Base-by-base conservation (phyloP, 2,113 vertebrate genomes). In the Dipodomys spectabilis region DNA sequence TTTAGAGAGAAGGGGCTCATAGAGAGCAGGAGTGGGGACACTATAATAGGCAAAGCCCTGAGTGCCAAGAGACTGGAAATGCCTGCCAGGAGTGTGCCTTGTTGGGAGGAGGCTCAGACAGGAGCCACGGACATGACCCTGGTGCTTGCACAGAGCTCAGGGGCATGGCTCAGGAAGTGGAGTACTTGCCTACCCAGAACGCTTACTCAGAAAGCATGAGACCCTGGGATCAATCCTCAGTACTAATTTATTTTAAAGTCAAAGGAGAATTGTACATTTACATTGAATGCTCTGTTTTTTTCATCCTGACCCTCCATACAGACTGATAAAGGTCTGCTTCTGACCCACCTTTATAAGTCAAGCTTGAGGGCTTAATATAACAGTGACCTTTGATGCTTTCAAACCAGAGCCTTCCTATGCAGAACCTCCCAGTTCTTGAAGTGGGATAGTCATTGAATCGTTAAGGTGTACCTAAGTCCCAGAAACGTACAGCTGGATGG, bases 301-400 rank as follows among this genome's bases (percentile, higher is more conserved):
- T 75, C 13, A 5, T 60, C 68, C 86, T 30, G 27, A 71, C 79
- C 64, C 49, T 81, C 81, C 0, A 82, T 28, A 18, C 39, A 92
- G 30, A 74, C 0, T 79, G 13, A 57, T n/a, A 64, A 74, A n/a
- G 12, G 1, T 79, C 77, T 57, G 72, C 25, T 62, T 80, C 77
- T 7, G 12, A 90, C 22, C 39, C 7, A 12, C 0, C 82, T 82
- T 86, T 67, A 60, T 23, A 90, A 68, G 64, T 25, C 45, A 68
- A 57, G 73, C 23, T 7, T 10, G 45, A 88, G 45, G n/a, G 25
- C 12, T 60, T 44, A 49, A 72, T 35, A n/a, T 71, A 60, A 64
- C 16, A 30, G n/a, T 53, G 83, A 81, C 62, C 82, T 87, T 72
- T 60, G 68, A 60, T 44, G 53, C 69, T 82, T 82, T 75, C 72